A percentile compares a stretch with the other conserved stretches of the same genome.
These are phyloP conservation scores for Galaxias olidus DNA, from an alignment of 2,797 vertebrate genomes.

Conservation along the genomic window DNA sequence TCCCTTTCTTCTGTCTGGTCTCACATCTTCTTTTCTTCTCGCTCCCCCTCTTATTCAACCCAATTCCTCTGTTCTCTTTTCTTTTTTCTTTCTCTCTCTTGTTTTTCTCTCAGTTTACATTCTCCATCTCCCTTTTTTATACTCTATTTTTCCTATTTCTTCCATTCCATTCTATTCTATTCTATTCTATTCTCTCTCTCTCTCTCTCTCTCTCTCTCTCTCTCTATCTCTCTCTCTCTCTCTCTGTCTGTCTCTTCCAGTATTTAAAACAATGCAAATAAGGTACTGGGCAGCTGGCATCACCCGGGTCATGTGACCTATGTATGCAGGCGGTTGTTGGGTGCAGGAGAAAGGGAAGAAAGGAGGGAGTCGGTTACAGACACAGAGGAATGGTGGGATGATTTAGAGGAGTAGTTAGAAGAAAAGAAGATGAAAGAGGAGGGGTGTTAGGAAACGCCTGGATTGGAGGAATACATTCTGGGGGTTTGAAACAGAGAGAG, in stretches of 20 bases:
- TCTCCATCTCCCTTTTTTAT: not conserved
- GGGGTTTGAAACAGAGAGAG: conserved; percentile 2
- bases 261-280: conserved; percentile 77
- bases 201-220: not conserved
- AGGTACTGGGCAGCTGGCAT: conserved; percentile 78
- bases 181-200: not conserved
- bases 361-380: not conserved
- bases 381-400: too few species aligned
- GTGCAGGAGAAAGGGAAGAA: conserved; percentile 60
- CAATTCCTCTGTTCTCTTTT: not conserved
- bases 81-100: conserved; percentile 3
- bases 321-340: conserved; percentile 71
- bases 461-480: not conserved
- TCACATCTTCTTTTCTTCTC: not conserved
- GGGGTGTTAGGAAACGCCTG: conserved; percentile 19
- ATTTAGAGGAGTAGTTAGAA: not conserved
- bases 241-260: conserved; percentile 51
- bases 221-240: not conserved
- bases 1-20: not conserved
- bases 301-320: conserved; percentile 75
- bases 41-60: not conserved
- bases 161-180: not conserved
- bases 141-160: not conserved
- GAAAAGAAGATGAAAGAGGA: conserved; percentile 25
- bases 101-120: conserved; percentile 9